A percentile compares a stretch with the other conserved stretches of the same genome.
phyloP scores from a whole-genome alignment of 1,140 invertebrate genomes.

The Manduca sexta region DNA sequence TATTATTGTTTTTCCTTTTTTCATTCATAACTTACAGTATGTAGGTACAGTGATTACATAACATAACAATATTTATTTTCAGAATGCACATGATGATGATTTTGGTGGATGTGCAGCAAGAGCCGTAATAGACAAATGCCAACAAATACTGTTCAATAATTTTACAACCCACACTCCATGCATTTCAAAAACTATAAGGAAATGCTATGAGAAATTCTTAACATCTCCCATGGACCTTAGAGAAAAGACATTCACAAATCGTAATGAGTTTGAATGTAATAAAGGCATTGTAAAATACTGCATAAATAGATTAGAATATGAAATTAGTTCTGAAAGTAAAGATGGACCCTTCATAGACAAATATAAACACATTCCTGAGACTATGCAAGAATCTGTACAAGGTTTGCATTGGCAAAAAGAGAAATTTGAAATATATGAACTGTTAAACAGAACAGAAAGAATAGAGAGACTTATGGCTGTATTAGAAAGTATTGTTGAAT shows the following conservation, averaged over 20 bases:
- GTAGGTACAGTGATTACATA: too few species aligned
- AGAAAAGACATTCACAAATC: constrained; percentile 45
- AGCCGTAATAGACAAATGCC: constrained; percentile 44
- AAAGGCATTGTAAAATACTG: constrained; percentile 57
- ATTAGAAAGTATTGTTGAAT: constrained; percentile 46
- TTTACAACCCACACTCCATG: constrained; percentile 57
- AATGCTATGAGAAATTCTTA: constrained; percentile 53
- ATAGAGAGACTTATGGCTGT: constrained; percentile 57
- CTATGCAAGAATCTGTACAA: constrained; percentile 40
- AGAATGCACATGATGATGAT: constrained; percentile 60
- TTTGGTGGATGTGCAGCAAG: constrained; percentile 27
- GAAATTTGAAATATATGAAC: constrained; percentile 54
- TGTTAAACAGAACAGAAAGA: constrained; percentile 43
- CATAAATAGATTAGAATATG: constrained; percentile 51
- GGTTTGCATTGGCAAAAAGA: constrained; percentile 49
- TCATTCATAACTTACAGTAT: too few species aligned
- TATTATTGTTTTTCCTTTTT: too few species aligned
- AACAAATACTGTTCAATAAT: constrained; percentile 40
- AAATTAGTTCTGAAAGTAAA: constrained; percentile 38
- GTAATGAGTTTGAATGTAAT: constrained; percentile 29
- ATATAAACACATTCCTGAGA: constrained; percentile 35
- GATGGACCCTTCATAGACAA: constrained; percentile 48
- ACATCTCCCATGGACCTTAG: constrained; percentile 40
- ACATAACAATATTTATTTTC: constrained; percentile 23
- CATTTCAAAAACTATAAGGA: constrained; percentile 30